phyloP scores from a whole-genome alignment of 2,113 vertebrate genomes.

The Paradoxurus hermaphroditus region DNA sequence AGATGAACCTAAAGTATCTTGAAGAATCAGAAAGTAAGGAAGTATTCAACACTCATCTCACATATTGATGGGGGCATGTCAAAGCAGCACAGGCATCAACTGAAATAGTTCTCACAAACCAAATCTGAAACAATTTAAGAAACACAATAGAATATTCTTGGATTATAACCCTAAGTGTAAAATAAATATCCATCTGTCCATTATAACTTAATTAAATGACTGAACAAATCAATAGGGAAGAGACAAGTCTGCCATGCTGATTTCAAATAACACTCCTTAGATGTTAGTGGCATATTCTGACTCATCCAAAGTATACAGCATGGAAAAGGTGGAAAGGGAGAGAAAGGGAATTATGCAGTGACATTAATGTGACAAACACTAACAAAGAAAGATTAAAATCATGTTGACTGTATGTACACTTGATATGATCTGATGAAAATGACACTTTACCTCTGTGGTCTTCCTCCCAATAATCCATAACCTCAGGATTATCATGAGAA shows the following conservation, averaged over 20 bases:
- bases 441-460: not conserved
- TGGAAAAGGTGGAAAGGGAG: not conserved
- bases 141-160: not conserved
- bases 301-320: not conserved
- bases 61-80: not conserved
- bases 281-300: not conserved
- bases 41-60: not conserved
- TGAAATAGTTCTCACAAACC: not conserved
- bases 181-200: not conserved
- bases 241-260: not conserved
- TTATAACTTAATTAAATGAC: not conserved
- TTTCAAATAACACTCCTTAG: not conserved
- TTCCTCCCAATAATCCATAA: not conserved
- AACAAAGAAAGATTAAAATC: not conserved
- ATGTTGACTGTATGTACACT: not conserved
- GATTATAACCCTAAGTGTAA: not conserved
- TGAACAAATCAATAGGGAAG: not conserved
- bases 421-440: not conserved
- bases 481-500: not conserved
- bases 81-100: not conserved
- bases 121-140: not conserved
- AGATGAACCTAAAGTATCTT: not conserved
- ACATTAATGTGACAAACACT: not conserved
- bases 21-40: not conserved
- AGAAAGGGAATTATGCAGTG: not conserved